A percentile compares a stretch with the other conserved stretches of the same genome.
Evolutionary conservation across 2,113 vertebrate genomes (phyloP).

Genomic region (Isurus oxyrinchus): DNA sequence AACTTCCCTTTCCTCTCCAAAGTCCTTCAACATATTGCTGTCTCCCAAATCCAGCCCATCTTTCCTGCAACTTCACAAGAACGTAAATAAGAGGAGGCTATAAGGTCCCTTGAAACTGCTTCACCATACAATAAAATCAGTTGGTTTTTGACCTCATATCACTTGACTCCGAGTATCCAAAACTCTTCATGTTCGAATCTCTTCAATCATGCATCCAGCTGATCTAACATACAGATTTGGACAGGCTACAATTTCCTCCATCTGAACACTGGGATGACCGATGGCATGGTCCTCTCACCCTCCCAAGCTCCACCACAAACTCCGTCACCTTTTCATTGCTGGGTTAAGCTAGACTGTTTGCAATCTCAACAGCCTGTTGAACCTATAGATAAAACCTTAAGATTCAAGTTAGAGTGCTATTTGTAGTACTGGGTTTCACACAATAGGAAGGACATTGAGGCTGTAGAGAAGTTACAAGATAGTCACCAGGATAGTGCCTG

Average conservation of each 20-base stretch:
- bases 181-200: not conserved
- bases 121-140: not conserved
- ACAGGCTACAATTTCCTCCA: not conserved
- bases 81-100: accelerated
- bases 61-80: accelerated
- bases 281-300: not conserved
- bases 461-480: not conserved
- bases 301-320: no score
- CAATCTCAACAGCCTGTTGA: not conserved
- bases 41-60: not conserved
- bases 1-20: not conserved
- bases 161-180: not conserved
- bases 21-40: conserved; percentile 39
- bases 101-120: not conserved
- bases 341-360: not conserved
- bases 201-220: not conserved
- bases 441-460: not conserved
- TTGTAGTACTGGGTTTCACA: not conserved
- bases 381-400: not conserved
- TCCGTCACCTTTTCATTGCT: not conserved
- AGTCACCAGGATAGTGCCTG: not conserved
- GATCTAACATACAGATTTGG: not conserved
- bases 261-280: not conserved
- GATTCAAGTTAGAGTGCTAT: not conserved
- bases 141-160: not conserved